Conservation (phyloP, 2,797 vertebrate genomes). For the Menidia menidia region DNA sequence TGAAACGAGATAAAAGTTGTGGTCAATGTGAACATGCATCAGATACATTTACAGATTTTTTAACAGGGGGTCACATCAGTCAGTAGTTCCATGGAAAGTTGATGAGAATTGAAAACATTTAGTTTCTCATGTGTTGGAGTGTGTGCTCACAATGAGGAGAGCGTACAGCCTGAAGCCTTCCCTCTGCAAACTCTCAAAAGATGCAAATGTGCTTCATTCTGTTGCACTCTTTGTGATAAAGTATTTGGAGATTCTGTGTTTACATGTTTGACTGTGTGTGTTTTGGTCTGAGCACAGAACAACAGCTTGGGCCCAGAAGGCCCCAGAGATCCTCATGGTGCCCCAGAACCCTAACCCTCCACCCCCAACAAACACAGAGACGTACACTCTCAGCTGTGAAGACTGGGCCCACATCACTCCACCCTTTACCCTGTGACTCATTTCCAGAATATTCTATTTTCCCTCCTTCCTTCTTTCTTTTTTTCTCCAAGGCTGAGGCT, state of each 20-base stretch:
- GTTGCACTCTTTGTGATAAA: slow-evolving; percentile 8
- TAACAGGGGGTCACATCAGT: not conserved
- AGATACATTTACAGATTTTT: not conserved
- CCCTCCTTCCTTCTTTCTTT: slow-evolving; percentile 57
- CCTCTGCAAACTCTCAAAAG: not conserved
- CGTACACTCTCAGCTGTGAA: slow-evolving; percentile 57
- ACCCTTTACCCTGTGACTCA: slow-evolving; percentile 75
- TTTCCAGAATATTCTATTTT: slow-evolving; percentile 75
- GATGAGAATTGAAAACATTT: not conserved
- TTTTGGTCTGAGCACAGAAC: slow-evolving; percentile 35
- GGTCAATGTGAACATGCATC: not conserved
- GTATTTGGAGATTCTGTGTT: not conserved
- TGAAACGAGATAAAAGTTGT: not conserved
- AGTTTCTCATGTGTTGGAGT: not conserved
- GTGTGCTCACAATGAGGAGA: slow-evolving; percentile 8
- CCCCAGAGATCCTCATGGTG: slow-evolving; percentile 68
- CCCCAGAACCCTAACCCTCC: slow-evolving; percentile 30
- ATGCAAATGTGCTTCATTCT: slow-evolving; percentile 3
- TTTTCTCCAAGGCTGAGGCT: slow-evolving; percentile 56
- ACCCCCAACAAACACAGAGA: slow-evolving; percentile 39
- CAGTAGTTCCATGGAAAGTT: not conserved
- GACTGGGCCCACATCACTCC: slow-evolving; percentile 63
- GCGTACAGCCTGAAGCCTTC: slow-evolving; percentile 24
- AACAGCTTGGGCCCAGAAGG: slow-evolving; percentile 72
- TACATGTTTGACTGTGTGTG: slow-evolving; percentile 12